A percentile compares a stretch with the other conserved stretches of the same genome.
phyloP scores from a whole-genome alignment of 2,113 vertebrate genomes.

The Hucho hucho region DNA sequence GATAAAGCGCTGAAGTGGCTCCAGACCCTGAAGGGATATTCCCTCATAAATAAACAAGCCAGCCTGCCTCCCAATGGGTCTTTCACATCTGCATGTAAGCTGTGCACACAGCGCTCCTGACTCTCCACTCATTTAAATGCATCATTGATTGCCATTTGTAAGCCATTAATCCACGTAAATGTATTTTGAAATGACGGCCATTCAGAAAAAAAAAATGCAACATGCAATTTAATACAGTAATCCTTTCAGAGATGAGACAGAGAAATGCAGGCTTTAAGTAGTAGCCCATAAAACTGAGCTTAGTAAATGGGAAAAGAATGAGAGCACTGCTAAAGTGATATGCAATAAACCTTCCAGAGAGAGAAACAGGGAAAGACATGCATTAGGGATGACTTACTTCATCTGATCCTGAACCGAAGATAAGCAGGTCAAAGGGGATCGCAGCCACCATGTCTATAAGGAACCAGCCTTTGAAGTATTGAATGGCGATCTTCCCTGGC shows the following conservation, averaged over 20 bases:
- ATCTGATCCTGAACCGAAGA: conserved; percentile 98
- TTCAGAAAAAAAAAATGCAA: conserved; percentile 61
- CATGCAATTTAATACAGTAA: conserved; percentile 70
- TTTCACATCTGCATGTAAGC: conserved; percentile 67
- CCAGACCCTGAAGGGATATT: conserved; percentile 62
- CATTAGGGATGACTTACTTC: conserved; percentile 82
- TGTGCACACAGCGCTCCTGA: conserved; percentile 58
- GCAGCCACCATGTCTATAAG: conserved; percentile 99
- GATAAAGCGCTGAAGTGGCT: conserved; percentile 66
- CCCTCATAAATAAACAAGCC: conserved; percentile 60
- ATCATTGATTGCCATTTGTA: conserved; percentile 77
- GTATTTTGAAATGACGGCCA: conserved; percentile 71
- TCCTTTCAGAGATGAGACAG: conserved; percentile 62
- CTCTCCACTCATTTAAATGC: conserved; percentile 68
- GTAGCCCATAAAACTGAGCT: conserved; percentile 53
- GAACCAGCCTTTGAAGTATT: conserved; percentile 99
- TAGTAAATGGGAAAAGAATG: conserved; percentile 44
- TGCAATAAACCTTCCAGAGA: conserved; percentile 37
- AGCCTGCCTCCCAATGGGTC: conserved; percentile 56
- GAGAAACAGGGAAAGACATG: conserved; percentile 21
- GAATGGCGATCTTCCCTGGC: conserved; percentile 95
- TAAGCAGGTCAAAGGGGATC: conserved; percentile 98
- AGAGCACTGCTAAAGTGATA: conserved; percentile 15
- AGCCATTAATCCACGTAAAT: conserved; percentile 78
- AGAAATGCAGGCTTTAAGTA: conserved; percentile 63